A percentile compares a stretch with the other conserved stretches of the same genome.
Evolutionary conservation across 2,113 vertebrate genomes (phyloP).

Genomic region (Ceyx margarethae): DNA sequence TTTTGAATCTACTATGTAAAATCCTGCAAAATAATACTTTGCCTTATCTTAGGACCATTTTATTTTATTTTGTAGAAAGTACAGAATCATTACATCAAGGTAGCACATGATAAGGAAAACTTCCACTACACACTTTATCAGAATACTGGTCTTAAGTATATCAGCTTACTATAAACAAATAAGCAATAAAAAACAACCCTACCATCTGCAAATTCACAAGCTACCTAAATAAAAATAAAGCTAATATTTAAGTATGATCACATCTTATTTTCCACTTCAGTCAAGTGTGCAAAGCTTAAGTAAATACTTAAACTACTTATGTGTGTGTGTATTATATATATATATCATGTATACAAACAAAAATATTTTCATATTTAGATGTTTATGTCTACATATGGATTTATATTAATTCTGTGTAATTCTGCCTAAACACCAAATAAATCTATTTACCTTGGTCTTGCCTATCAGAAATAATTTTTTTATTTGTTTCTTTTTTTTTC

Average conservation of each 20-base stretch:
- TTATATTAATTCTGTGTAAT: background rate
- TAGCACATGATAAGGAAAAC: slow-evolving; percentile 1
- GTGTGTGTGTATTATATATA: background rate
- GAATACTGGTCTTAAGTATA: background rate
- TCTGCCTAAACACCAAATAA: background rate
- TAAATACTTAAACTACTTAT: background rate
- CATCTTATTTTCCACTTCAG: slow-evolving; percentile 31
- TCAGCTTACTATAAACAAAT: background rate
- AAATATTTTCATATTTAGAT: slow-evolving; percentile 14
- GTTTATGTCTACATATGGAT: background rate
- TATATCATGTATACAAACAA: background rate
- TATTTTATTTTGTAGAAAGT: too few relatives aligned
- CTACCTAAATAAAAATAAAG: slow-evolving; percentile 36
- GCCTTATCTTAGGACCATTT: too few relatives aligned
- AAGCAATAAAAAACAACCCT: background rate
- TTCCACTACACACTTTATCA: background rate
- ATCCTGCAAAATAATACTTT: background rate
- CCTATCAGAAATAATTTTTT: background rate
- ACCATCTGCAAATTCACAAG: slow-evolving; percentile 34
- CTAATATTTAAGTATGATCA: slow-evolving; percentile 24
- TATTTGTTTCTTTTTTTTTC: background rate
- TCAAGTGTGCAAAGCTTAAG: background rate
- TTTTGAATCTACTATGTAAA: background rate
- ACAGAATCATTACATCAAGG: background rate
- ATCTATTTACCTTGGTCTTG: background rate